Conservation (phyloP, 2,113 vertebrate species). For the Tachycineta bicolor region DNA sequence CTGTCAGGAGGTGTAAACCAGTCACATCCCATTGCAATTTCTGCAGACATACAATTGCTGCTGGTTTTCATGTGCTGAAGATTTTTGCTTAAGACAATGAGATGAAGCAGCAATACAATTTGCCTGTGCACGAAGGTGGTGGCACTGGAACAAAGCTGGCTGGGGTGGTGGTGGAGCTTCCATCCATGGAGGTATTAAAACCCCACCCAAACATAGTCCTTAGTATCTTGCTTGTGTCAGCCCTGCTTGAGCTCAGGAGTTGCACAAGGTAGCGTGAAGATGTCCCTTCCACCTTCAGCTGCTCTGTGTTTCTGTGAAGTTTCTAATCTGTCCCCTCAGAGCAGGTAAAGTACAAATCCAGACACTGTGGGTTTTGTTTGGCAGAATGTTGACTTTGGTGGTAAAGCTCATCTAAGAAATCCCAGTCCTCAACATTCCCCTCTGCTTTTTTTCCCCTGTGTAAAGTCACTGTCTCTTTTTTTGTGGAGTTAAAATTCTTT, state of each 20-base stretch:
- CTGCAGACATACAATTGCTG: background rate
- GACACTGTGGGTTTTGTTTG: background rate
- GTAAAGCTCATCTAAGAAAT: background rate
- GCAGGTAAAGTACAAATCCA: background rate
- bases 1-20: background rate
- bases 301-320: background rate
- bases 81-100: background rate
- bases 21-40: background rate
- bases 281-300: background rate
- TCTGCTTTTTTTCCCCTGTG: background rate
- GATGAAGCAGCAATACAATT: background rate
- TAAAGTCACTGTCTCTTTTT: background rate
- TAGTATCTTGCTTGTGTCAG: background rate
- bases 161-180: background rate
- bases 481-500: background rate
- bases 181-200: background rate
- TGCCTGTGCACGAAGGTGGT: accelerated
- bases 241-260: background rate
- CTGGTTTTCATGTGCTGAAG: background rate
- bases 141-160: background rate
- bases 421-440: background rate
- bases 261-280: background rate
- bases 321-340: background rate
- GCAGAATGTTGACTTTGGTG: background rate
- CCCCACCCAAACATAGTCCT: background rate